Evolutionary conservation across 2,797 vertebrate genomes (phyloP), one percentile per base, ranked within the genome.

Genomic region (Betta splendens): DNA sequence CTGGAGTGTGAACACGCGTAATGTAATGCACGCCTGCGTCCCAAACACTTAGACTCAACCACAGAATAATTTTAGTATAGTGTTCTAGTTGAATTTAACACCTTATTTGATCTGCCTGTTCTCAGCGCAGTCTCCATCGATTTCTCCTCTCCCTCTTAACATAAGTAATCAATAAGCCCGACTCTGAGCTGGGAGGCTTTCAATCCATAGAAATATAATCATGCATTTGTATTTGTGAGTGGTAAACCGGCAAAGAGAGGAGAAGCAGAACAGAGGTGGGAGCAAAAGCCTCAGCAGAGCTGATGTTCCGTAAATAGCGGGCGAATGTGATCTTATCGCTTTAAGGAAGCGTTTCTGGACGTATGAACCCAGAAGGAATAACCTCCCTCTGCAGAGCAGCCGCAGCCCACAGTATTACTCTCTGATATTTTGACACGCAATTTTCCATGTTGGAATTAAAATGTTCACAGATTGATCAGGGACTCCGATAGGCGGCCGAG

Each of bases 391-490:
- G 47, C 58, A 52, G 68, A 77, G 75, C 47, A 74, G 69, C 70
- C 50, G 52, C n/a, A 56, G 80, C 45, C 59, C 25, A 11, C 49
- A 54, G 77, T 81, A 82, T 88, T 90, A 77, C 75, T 89, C 80
- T 82, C 72, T 81, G 69, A 88, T 86, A 83, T 88, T 90, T 79
- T 91, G 91, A 91, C 87, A 82, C 80, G 80, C 83, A 86, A 90
- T 91, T 92, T 89, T 90, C 87, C 69, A 79, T 77, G 79, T 71
- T 87, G 76, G 77, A 87, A 90, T 90, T 89, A 90, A 87, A 90
- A 83, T 84, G 81, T 81, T 85, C 77, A 49, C 64, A 74, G 76
- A 78, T 89, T 89, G 88, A 92, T 90, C 85, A 77, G 77, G 77
- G 54, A 63, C 60, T 26, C 47, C 42, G 89, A 89, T 90, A 88